phyloP scores from a whole-genome alignment of 1,140 invertebrate species.

The Gryllus bimaculatus region DNA sequence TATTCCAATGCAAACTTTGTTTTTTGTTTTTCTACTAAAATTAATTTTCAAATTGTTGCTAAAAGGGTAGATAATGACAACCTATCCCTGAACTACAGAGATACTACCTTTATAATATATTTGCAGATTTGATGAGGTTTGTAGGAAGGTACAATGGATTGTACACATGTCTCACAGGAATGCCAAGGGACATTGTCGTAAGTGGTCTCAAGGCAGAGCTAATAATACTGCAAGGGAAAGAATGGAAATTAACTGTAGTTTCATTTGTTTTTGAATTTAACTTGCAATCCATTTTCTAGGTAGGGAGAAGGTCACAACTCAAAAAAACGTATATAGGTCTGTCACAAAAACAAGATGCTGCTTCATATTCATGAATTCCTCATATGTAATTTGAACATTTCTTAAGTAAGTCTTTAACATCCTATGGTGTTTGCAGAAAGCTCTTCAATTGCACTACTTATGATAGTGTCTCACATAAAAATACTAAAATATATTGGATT shows the following conservation, averaged over 20 bases:
- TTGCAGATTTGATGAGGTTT: neutral
- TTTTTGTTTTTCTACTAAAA: no score
- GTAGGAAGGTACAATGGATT: neutral
- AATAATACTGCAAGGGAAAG: neutral
- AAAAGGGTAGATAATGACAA: neutral
- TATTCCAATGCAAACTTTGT: no score
- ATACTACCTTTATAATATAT: neutral
- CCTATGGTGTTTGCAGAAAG: slow-evolving; percentile 1
- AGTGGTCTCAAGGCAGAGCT: neutral
- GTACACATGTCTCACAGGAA: slow-evolving; percentile 1
- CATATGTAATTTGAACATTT: neutral
- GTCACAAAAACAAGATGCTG: neutral
- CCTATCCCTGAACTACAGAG: neutral
- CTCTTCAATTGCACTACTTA: slow-evolving; percentile 4
- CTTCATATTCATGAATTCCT: neutral
- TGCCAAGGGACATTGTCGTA: neutral
- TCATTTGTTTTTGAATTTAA: neutral
- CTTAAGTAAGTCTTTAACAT: neutral
- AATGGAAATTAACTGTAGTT: neutral
- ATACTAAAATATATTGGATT: neutral
- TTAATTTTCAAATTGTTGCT: neutral
- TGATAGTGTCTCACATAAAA: slow-evolving; percentile 1
- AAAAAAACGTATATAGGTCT: neutral
- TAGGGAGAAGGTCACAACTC: neutral
- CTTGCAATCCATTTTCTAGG: neutral